Conservation (phyloP, 2,888 invertebrate species). For the Napeogenes inachia region DNA sequence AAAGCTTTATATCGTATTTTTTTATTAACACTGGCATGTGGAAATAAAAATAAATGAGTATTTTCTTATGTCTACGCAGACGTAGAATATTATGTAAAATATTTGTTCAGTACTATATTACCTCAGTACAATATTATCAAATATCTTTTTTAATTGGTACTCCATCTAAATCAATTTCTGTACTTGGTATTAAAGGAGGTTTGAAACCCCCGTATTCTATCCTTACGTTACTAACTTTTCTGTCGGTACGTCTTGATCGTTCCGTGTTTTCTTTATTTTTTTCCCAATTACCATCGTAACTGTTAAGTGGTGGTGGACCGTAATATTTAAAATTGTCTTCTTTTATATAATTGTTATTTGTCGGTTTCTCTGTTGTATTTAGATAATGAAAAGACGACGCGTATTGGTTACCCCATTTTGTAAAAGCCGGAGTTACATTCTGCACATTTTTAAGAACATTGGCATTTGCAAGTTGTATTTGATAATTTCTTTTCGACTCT, state of each 20-base stretch:
- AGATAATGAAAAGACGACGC: slow-evolving; percentile 61
- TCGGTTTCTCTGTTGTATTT: slow-evolving; percentile 41
- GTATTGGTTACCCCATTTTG: slow-evolving; percentile 61
- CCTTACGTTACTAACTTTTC: slow-evolving; percentile 72
- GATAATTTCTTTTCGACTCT: slow-evolving; percentile 34
- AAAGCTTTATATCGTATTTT: background rate
- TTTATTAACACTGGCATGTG: too few relatives aligned
- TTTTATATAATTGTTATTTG: slow-evolving; percentile 41
- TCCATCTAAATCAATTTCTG: slow-evolving; percentile 86
- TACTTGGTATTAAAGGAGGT: slow-evolving; percentile 87
- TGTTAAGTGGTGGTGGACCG: slow-evolving; percentile 72
- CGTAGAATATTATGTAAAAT: too few relatives aligned
- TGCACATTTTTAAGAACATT: slow-evolving; percentile 27
- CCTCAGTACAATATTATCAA: background rate
- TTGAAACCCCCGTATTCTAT: slow-evolving; percentile 89
- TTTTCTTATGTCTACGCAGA: too few relatives aligned
- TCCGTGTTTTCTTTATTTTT: slow-evolving; percentile 56
- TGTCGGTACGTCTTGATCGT: slow-evolving; percentile 74
- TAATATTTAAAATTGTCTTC: slow-evolving; percentile 49
- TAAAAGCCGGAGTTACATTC: slow-evolving; percentile 36
- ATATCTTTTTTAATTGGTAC: slow-evolving; percentile 72
- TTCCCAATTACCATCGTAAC: slow-evolving; percentile 46
- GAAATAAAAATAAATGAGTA: too few relatives aligned
- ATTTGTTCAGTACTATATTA: too few relatives aligned
- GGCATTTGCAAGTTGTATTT: slow-evolving; percentile 31